Evolutionary conservation across 2,888 invertebrate species (phyloP).

Genomic region (Andrena haemorrhoa): DNA sequence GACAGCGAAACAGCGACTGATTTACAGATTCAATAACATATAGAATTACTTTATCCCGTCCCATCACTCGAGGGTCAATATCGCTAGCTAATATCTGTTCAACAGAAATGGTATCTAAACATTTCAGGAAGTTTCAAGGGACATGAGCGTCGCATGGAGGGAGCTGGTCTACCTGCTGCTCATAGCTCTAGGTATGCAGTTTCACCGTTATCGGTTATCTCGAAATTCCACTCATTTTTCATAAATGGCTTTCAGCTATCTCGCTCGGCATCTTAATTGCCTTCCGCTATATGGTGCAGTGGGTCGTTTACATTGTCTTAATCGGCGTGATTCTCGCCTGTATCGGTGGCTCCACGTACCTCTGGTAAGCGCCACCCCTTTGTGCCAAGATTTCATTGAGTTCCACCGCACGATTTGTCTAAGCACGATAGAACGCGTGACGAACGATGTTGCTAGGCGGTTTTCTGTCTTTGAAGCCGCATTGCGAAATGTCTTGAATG

Average conservation of each 20-base stretch:
- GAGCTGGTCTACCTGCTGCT: slow-evolving; percentile 87
- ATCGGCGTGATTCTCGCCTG: slow-evolving; percentile 86
- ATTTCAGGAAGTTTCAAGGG: slow-evolving; percentile 87
- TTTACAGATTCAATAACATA: too few species aligned
- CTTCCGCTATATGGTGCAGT: slow-evolving; percentile 87
- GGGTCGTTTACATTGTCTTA: slow-evolving; percentile 88
- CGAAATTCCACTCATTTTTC: slow-evolving; percentile 26
- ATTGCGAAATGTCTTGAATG: background rate
- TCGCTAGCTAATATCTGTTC: background rate
- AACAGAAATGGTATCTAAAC: slow-evolving; percentile 31
- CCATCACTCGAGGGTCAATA: background rate
- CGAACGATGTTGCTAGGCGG: background rate
- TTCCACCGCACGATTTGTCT: slow-evolving; percentile 12
- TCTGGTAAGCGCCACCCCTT: slow-evolving; percentile 86
- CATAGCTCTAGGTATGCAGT: slow-evolving; percentile 87
- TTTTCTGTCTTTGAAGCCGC: background rate
- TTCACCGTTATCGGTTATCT: background rate
- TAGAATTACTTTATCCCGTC: background rate
- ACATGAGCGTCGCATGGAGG: slow-evolving; percentile 87
- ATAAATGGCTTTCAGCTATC: slow-evolving; percentile 84
- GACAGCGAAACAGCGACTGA: background rate
- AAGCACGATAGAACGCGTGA: background rate
- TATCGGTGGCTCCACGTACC: slow-evolving; percentile 86
- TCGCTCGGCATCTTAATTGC: slow-evolving; percentile 86
- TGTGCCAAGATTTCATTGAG: background rate